Percentiles rank a stretch among this genome's conserved stretches.
These are phyloP conservation scores for Oscheius sp. DNA, from an alignment of 1,140 invertebrate species.

Conservation along the genomic window DNA sequence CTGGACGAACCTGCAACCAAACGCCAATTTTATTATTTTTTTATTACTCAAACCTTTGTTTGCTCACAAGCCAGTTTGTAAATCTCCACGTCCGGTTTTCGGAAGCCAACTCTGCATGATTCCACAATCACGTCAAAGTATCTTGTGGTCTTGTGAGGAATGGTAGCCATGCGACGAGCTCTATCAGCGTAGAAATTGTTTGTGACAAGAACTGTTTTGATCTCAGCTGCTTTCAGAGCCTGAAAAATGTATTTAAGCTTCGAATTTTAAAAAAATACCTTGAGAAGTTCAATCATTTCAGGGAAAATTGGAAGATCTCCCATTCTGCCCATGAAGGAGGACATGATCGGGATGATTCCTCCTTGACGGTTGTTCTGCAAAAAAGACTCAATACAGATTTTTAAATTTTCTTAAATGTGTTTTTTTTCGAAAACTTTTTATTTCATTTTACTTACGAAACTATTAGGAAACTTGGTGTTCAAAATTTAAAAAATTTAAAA, in stretches of 20 bases:
- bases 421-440: neutral
- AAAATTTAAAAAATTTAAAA: no score
- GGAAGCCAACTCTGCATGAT: slow-evolving; percentile 60
- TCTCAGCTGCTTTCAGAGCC: slow-evolving; percentile 59
- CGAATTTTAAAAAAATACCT: neutral
- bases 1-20: slow-evolving; percentile 52
- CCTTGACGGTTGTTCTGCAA: slow-evolving; percentile 21
- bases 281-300: slow-evolving; percentile 56
- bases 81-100: slow-evolving; percentile 62
- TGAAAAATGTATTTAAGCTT: slow-evolving; percentile 49
- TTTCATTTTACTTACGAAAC: no score
- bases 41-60: slow-evolving; percentile 17
- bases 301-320: slow-evolving; percentile 46
- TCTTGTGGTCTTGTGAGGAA: slow-evolving; percentile 42
- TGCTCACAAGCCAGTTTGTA: slow-evolving; percentile 56
- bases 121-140: slow-evolving; percentile 63
- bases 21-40: neutral
- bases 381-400: neutral
- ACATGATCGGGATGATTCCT: slow-evolving; percentile 7
- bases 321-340: neutral
- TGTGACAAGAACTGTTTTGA: slow-evolving; percentile 63
- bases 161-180: slow-evolving; percentile 44
- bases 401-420: neutral
- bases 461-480: no score
- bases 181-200: slow-evolving; percentile 63